A percentile compares a stretch with the other conserved stretches of the same genome.
Conservation (phyloP, 2,797 vertebrate species). For the Leuciscus waleckii region DNA sequence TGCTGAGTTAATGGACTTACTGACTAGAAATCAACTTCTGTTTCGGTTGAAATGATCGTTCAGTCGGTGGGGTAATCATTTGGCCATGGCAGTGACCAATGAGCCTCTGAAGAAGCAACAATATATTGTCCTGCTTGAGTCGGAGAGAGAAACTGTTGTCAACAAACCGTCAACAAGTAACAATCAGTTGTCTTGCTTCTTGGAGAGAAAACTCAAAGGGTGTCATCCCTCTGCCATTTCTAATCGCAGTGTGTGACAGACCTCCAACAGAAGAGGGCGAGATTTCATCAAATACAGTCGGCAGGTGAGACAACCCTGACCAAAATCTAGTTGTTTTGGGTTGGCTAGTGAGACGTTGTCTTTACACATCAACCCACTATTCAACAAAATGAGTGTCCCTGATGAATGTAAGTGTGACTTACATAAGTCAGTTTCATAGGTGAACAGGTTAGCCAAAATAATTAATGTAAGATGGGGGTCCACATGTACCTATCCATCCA, state of each 20-base stretch:
- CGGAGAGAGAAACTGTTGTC: neutral
- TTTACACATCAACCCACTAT: neutral
- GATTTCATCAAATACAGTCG: neutral
- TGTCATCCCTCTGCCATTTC: neutral
- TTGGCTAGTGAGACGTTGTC: neutral
- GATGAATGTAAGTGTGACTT: neutral
- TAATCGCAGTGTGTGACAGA: no score
- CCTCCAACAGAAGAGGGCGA: neutral
- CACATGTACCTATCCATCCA: neutral
- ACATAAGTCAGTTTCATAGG: neutral
- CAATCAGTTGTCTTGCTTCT: neutral
- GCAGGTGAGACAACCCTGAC: neutral
- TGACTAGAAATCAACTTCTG: constrained; percentile 20
- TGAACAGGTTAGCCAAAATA: neutral
- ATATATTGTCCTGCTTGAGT: neutral
- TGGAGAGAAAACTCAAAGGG: neutral
- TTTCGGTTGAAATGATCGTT: neutral
- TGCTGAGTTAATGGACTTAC: constrained; percentile 26
- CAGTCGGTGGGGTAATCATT: neutral
- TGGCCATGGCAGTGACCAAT: constrained; percentile 24
- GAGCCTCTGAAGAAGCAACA: constrained; percentile 20
- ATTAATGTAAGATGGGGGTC: neutral
- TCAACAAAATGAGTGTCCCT: neutral
- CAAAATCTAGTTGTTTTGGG: neutral
- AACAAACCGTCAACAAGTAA: neutral